These are phyloP conservation scores for Ameiurus melas DNA, from an alignment of 2,113 vertebrate genomes.

Conservation along the genomic window DNA sequence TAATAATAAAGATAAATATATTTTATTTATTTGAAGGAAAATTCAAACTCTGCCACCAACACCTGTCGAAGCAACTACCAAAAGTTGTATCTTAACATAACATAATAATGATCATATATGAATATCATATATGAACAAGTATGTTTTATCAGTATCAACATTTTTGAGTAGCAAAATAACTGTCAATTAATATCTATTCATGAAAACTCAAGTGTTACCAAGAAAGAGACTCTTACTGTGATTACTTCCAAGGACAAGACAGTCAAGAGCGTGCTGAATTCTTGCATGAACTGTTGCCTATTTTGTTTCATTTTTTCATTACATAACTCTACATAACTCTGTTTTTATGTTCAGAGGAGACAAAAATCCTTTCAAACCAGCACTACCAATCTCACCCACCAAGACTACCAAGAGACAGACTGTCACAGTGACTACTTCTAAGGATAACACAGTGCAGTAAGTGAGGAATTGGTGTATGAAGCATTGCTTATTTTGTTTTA, in stretches of 20 bases:
- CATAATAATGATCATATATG: background rate
- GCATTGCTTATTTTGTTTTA: background rate
- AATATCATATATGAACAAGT: background rate
- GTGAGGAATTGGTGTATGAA: background rate
- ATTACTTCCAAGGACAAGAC: constrained; percentile 18
- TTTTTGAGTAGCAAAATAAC: background rate
- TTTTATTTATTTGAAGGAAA: constrained; percentile 25
- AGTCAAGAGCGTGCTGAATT: constrained; percentile 18
- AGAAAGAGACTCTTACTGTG: constrained; percentile 13
- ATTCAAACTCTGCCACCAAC: background rate
- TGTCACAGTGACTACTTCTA: background rate
- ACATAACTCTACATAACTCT: background rate
- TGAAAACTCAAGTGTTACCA: constrained; percentile 27
- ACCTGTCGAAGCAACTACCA: background rate
- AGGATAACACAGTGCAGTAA: background rate
- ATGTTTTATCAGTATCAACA: background rate
- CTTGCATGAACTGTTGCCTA: background rate
- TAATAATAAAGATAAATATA: background rate
- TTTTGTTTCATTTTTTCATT: background rate
- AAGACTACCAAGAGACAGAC: background rate
- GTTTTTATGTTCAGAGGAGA: background rate
- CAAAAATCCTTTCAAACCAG: background rate
- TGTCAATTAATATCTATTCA: background rate
- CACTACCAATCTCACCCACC: background rate
- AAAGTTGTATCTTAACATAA: constrained; percentile 10